Evolutionary conservation across 2,888 invertebrate species (phyloP).

Genomic region (Acleris emargana): DNA sequence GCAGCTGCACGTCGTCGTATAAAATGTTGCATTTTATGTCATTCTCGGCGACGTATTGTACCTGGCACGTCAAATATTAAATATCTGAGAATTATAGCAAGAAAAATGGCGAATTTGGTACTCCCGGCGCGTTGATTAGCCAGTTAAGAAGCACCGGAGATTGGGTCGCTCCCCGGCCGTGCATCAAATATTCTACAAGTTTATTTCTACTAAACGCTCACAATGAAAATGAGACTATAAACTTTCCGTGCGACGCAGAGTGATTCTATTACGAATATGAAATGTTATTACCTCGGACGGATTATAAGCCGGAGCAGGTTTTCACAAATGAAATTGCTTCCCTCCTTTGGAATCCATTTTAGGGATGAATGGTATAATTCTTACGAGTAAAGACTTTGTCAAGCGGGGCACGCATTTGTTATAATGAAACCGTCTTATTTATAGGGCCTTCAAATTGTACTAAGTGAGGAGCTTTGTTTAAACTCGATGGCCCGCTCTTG

Average conservation of each 20-base stretch:
- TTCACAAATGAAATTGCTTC: slow-evolving; percentile 83
- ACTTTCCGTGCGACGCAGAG: slow-evolving; percentile 80
- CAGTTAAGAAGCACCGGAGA: slow-evolving; percentile 66
- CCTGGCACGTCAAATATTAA: neutral
- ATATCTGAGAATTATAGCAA: slow-evolving; percentile 47
- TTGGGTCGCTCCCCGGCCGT: slow-evolving; percentile 66
- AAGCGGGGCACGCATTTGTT: slow-evolving; percentile 66
- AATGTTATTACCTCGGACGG: slow-evolving; percentile 83
- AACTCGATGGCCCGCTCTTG: slow-evolving; percentile 3
- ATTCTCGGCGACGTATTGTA: neutral
- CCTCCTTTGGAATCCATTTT: slow-evolving; percentile 82
- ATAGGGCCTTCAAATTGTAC: slow-evolving; percentile 34
- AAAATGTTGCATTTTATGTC: slow-evolving; percentile 1
- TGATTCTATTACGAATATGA: slow-evolving; percentile 84
- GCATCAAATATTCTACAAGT: slow-evolving; percentile 81
- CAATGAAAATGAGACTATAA: slow-evolving; percentile 84
- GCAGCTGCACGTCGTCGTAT: slow-evolving; percentile 8
- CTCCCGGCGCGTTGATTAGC: slow-evolving; percentile 61
- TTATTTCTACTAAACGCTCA: slow-evolving; percentile 81
- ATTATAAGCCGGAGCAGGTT: slow-evolving; percentile 83
- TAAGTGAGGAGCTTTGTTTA: slow-evolving; percentile 13
- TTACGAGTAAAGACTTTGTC: slow-evolving; percentile 79
- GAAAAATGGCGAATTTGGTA: slow-evolving; percentile 54
- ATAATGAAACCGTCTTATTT: slow-evolving; percentile 46
- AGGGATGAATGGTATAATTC: slow-evolving; percentile 82